A percentile compares a stretch with the other conserved stretches of the same genome.
Conservation (phyloP, 1,140 invertebrate species). For the Aphis gossypii region DNA sequence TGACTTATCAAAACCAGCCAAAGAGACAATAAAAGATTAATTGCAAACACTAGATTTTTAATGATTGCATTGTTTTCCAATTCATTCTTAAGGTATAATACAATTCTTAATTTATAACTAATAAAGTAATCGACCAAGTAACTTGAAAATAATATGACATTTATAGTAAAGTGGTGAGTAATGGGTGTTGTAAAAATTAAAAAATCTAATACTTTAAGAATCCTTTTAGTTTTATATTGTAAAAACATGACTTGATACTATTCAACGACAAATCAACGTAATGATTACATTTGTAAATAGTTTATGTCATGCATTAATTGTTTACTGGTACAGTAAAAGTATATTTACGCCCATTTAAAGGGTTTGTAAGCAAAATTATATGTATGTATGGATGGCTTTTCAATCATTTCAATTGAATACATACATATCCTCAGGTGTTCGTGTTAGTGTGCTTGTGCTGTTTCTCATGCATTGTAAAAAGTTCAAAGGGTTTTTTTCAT, state of each 20-base stretch:
- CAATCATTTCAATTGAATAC: neutral
- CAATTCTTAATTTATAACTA: neutral
- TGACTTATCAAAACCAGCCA: neutral
- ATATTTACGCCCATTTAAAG: neutral
- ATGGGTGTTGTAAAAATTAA: neutral
- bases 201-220: neutral
- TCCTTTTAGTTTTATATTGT: neutral
- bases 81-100: neutral
- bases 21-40: neutral
- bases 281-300: neutral
- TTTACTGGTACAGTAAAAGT: neutral
- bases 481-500: slow-evolving; percentile 32
- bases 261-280: neutral
- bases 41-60: neutral
- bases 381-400: neutral
- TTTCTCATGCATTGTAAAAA: neutral
- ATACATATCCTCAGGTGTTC: slow-evolving; percentile 13
- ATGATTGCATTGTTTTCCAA: neutral
- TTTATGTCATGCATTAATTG: neutral
- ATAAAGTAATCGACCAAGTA: neutral
- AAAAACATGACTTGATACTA: neutral
- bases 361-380: neutral
- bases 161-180: neutral
- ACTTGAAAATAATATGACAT: neutral
- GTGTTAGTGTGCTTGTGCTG: neutral